These are phyloP conservation scores for Syngnathus floridae DNA, from an alignment of 2,113 vertebrate genomes.

Conservation along the genomic window DNA sequence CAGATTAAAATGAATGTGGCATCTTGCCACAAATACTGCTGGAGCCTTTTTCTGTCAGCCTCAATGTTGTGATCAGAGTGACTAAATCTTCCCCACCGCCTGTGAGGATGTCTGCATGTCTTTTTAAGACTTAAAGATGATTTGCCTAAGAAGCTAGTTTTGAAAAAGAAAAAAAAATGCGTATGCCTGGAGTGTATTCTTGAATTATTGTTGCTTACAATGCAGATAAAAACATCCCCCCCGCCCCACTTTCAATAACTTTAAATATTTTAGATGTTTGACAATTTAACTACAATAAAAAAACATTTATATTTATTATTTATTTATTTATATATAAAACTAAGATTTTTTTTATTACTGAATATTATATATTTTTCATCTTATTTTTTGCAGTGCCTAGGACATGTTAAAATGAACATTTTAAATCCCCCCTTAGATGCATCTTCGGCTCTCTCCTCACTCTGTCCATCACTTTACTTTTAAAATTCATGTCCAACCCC, in stretches of 20 bases:
- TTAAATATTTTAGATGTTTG: no score
- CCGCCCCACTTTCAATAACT: no score
- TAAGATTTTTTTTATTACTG: no score
- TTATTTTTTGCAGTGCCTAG: slow-evolving; percentile 4
- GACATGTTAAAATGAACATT: neutral
- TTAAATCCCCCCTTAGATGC: neutral
- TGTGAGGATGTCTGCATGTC: slow-evolving; percentile 24
- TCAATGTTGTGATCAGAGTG: slow-evolving; percentile 30
- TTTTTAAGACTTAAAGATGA: slow-evolving; percentile 7
- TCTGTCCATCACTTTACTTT: slow-evolving; percentile 33
- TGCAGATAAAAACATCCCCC: neutral
- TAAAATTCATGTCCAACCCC: slow-evolving; percentile 23
- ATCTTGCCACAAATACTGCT: slow-evolving; percentile 36
- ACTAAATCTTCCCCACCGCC: slow-evolving; percentile 24
- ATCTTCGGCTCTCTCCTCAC: slow-evolving; percentile 23
- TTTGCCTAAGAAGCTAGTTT: slow-evolving; percentile 9
- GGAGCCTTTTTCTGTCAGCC: slow-evolving; percentile 27
- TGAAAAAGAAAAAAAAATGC: neutral
- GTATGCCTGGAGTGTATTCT: neutral
- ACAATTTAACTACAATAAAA: no score
- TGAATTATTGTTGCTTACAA: neutral
- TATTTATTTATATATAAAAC: no score
- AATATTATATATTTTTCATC: slow-evolving; percentile 11
- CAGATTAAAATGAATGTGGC: slow-evolving; percentile 31
- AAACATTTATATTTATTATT: no score